Conservation (phyloP, 2,888 invertebrate species). For the Metopia argyrocephala region DNA sequence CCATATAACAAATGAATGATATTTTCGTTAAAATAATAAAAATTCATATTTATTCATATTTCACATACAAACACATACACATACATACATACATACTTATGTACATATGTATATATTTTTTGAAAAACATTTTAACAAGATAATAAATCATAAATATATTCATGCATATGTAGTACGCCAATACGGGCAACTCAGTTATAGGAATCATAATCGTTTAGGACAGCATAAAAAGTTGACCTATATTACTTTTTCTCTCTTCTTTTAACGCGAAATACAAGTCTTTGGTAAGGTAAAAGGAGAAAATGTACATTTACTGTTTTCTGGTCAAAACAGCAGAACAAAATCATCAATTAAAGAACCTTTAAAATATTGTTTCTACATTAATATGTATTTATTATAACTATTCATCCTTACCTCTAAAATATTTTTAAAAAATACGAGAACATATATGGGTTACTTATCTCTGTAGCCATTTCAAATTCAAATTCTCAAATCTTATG, state of each 20-base stretch:
- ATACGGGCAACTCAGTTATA: not conserved
- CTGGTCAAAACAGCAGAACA: not conserved
- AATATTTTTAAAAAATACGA: too few species aligned
- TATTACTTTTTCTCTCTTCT: slow-evolving; percentile 16
- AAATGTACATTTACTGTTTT: not conserved
- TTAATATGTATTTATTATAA: too few species aligned
- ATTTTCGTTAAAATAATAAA: not conserved
- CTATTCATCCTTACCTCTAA: too few species aligned
- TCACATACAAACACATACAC: too few species aligned
- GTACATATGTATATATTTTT: not conserved
- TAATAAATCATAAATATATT: slow-evolving; percentile 36
- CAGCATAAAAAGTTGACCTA: slow-evolving; percentile 23
- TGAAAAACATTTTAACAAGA: slow-evolving; percentile 32
- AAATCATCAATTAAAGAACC: not conserved
- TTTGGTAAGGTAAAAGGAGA: not conserved
- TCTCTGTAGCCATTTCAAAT: too few species aligned
- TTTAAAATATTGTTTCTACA: not conserved
- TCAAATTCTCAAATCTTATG: too few species aligned
- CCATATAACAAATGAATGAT: not conserved
- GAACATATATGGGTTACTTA: too few species aligned
- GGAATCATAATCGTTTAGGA: slow-evolving; percentile 19
- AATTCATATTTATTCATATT: slow-evolving; percentile 10
- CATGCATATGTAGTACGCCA: not conserved
- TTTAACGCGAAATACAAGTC: not conserved
- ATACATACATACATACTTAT: too few species aligned